Percentiles rank a stretch among this genome's conserved stretches.
phyloP scores from a whole-genome alignment of 2,797 vertebrate genomes.

The Linurgus olivaceus region DNA sequence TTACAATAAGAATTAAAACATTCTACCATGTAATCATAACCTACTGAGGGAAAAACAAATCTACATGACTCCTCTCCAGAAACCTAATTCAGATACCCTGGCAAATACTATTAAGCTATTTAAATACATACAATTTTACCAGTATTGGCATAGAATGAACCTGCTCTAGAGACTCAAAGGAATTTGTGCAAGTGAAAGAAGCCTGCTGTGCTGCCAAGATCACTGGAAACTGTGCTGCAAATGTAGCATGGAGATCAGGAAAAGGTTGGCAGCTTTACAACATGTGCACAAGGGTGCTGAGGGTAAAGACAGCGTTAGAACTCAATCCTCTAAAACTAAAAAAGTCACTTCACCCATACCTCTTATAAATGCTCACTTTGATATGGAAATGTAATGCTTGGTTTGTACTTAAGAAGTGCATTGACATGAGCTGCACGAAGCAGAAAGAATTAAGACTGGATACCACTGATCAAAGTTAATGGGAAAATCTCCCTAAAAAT shows the following conservation, averaged over 20 bases:
- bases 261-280: not conserved
- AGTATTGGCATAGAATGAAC: not conserved
- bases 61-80: not conserved
- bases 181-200: not conserved
- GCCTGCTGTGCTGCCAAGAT: not conserved
- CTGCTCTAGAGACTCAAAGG: not conserved
- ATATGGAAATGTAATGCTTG: not conserved
- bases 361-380: not conserved
- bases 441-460: not conserved
- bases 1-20: not conserved
- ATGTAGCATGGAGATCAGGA: not conserved
- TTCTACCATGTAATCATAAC: not conserved
- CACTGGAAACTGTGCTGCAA: not conserved
- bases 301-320: not conserved
- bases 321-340: not conserved
- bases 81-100: not conserved
- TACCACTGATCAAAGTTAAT: not conserved
- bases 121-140: not conserved
- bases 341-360: not conserved
- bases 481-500: not conserved
- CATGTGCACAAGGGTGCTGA: fast-evolving
- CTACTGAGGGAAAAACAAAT: fast-evolving
- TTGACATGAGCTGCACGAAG: not conserved
- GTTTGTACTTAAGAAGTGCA: not conserved
- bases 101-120: not conserved